Conservation (phyloP, 2,113 vertebrate genomes). For the Oceanites oceanicus region DNA sequence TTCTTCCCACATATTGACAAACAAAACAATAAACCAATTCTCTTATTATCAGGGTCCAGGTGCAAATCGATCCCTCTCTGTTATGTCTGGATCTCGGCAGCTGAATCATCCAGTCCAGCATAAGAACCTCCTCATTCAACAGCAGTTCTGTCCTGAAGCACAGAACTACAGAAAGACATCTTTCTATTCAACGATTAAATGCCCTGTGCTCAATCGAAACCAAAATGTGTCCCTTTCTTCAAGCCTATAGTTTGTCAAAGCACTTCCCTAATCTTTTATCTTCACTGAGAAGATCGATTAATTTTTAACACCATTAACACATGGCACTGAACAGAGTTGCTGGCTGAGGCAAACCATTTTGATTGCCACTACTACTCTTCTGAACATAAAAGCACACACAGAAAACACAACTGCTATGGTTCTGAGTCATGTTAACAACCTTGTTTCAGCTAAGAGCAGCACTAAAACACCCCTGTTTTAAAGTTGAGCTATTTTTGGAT, state of each 20-base stretch:
- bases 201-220: background rate
- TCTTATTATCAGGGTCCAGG: rapidly evolving
- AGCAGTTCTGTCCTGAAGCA: background rate
- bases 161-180: background rate
- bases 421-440: background rate
- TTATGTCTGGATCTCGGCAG: background rate
- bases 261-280: background rate
- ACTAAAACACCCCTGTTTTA: background rate
- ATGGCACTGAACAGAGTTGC: background rate
- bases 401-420: background rate
- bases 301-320: background rate
- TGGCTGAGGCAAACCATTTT: background rate
- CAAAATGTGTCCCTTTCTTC: background rate
- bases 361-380: background rate
- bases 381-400: background rate
- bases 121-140: background rate
- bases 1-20: background rate
- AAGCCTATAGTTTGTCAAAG: background rate
- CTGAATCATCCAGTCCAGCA: background rate
- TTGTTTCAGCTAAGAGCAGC: background rate
- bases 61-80: rapidly evolving
- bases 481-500: background rate
- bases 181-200: background rate
- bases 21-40: background rate
- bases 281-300: background rate